Conservation (phyloP, 2,797 vertebrate genomes). For the Cryptoprocta ferox region DNA sequence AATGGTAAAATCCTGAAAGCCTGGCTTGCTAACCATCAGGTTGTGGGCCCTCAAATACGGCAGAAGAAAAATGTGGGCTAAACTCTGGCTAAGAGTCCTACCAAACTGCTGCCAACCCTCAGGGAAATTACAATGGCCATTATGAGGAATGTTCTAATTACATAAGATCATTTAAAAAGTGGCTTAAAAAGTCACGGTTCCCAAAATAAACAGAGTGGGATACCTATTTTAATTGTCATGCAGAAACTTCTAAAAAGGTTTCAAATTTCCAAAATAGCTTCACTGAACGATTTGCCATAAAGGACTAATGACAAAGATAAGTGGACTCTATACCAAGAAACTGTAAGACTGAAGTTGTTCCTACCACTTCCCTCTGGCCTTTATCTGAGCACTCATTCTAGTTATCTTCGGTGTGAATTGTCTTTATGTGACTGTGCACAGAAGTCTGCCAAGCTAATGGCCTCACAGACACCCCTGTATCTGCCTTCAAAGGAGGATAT, state of each 20-base stretch:
- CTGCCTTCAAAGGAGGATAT: background rate
- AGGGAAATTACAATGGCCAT: background rate
- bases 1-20: background rate
- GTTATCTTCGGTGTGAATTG: background rate
- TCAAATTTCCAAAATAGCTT: background rate
- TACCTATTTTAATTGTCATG: background rate
- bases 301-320: background rate
- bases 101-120: background rate
- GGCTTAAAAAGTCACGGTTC: background rate
- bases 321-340: background rate
- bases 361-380: background rate
- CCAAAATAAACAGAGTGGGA: background rate
- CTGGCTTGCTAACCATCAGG: background rate
- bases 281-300: background rate
- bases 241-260: background rate
- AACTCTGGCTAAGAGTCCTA: background rate
- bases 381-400: background rate
- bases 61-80: background rate
- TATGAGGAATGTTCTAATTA: background rate
- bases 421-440: background rate
- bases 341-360: background rate
- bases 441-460: background rate
- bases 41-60: background rate
- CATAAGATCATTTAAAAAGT: background rate
- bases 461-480: background rate